Conservation (phyloP, 92 coral and sea anemone genomes). For the Phenganax subtilis region DNA sequence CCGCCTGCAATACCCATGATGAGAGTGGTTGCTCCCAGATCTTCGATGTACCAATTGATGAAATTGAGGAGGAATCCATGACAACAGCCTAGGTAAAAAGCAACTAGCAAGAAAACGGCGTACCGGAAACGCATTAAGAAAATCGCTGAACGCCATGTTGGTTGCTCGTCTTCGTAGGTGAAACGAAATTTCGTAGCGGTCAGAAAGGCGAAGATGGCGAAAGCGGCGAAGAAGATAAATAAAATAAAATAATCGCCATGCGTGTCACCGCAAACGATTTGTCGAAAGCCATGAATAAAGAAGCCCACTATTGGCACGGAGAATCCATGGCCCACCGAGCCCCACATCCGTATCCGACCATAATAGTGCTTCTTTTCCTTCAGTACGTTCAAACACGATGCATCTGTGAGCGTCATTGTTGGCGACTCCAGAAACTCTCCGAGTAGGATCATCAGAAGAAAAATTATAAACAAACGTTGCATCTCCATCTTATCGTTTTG, state of each 20-base stretch:
- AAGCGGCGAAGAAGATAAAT: constrained; percentile 44
- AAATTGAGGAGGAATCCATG: constrained; percentile 56
- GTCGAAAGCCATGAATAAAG: constrained; percentile 49
- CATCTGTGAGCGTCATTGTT: constrained; percentile 61
- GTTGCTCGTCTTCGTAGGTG: constrained; percentile 43
- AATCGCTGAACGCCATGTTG: constrained; percentile 36
- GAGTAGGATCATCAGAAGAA: constrained; percentile 47
- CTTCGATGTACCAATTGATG: constrained; percentile 68
- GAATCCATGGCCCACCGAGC: constrained; percentile 56
- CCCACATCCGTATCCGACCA: constrained; percentile 61
- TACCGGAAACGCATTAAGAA: constrained; percentile 46
- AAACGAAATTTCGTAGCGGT: constrained; percentile 56
- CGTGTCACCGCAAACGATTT: constrained; percentile 45
- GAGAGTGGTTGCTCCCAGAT: constrained; percentile 53
- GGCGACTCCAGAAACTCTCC: constrained; percentile 71
- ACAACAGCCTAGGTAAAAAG: constrained; percentile 59
- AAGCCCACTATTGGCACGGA: constrained; percentile 43
- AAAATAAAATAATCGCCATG: constrained; percentile 58
- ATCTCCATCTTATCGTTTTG: constrained; percentile 44
- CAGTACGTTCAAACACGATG: constrained; percentile 56
- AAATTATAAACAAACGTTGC: constrained; percentile 44
- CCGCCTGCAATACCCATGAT: constrained; percentile 61
- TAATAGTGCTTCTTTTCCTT: constrained; percentile 54
- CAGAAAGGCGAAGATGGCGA: constrained; percentile 50
- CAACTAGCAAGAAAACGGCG: constrained; percentile 51